Evolutionary conservation across 1,140 invertebrate species (phyloP), one percentile per base, ranked within the genome.

Genomic region (Pectinophora gossypiella): DNA sequence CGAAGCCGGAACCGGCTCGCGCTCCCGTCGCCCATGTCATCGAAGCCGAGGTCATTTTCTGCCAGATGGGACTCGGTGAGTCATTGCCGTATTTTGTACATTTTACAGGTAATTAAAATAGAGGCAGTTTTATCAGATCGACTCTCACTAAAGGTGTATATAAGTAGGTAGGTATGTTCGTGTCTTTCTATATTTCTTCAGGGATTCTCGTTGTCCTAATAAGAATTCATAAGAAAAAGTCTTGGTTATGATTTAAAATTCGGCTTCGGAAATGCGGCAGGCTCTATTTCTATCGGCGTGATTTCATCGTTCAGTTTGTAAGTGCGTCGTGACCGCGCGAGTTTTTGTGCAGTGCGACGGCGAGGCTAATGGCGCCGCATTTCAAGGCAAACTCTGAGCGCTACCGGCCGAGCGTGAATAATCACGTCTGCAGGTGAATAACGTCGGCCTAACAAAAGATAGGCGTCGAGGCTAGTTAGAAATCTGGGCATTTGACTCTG

Each of bases 11-110:
- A 51, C 54, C 68, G 16, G 15, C 57, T 42, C 72, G 76, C 42
- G 59, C 60, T 2, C 79, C 86, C 16, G 63, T 64, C 7, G 77
- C 84, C 4, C 84, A 91, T 43, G 88, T 91, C 58, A 91, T 91
- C 36, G 91, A 91, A 46, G 91, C 92, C 1, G 91, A 91, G 57
- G 90, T 91, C 50, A 92, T 92, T 53, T 92, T 92, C 78, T 89
- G 89, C 63, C 88, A 91, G 67, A 91, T 93, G 88, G 91, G 91
- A 65, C 81, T 92, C 9, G 91, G 92, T 93, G 64, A 91, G 91
- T 85, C 36, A 2, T 13, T 32, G n/a, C 1, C n/a, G n/a, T n/a
- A n/a, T n/a, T n/a, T n/a, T n/a, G n/a, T n/a, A n/a, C n/a, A n/a
- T n/a, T n/a, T n/a, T n/a, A n/a, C n/a, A n/a, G n/a, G n/a, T n/a